Evolutionary conservation across 2,797 vertebrate species (phyloP).

Genomic region (Hylomyscus alleni): DNA sequence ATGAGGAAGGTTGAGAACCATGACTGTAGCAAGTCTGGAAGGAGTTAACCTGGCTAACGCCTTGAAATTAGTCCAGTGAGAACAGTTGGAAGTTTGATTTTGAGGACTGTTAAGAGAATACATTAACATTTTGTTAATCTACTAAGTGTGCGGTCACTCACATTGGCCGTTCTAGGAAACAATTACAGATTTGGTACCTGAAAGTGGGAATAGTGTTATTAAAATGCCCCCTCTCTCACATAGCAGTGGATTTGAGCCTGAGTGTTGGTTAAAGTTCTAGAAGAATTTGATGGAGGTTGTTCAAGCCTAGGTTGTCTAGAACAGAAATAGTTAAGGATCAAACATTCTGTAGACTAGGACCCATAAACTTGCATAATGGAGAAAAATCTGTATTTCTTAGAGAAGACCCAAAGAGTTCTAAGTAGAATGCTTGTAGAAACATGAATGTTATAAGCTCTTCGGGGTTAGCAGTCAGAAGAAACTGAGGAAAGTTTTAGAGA

Average conservation of each 20-base stretch:
- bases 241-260: background rate
- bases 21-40: background rate
- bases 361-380: background rate
- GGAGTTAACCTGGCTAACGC: background rate
- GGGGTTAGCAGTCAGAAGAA: constrained; percentile 24
- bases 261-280: background rate
- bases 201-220: background rate
- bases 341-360: background rate
- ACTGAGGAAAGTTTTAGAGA: background rate
- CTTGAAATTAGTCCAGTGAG: background rate
- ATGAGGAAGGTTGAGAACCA: background rate
- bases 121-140: background rate
- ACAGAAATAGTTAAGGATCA: background rate
- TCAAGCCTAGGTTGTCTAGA: background rate
- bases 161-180: background rate
- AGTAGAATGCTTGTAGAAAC: background rate
- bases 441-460: background rate
- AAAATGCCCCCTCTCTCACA: background rate
- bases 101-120: background rate
- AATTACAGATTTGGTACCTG: background rate
- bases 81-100: background rate
- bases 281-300: background rate
- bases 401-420: background rate
- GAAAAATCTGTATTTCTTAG: background rate
- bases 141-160: background rate